phyloP scores from a whole-genome alignment of 2,113 vertebrate genomes.

The Speoplatyrhinus poulsoni region DNA sequence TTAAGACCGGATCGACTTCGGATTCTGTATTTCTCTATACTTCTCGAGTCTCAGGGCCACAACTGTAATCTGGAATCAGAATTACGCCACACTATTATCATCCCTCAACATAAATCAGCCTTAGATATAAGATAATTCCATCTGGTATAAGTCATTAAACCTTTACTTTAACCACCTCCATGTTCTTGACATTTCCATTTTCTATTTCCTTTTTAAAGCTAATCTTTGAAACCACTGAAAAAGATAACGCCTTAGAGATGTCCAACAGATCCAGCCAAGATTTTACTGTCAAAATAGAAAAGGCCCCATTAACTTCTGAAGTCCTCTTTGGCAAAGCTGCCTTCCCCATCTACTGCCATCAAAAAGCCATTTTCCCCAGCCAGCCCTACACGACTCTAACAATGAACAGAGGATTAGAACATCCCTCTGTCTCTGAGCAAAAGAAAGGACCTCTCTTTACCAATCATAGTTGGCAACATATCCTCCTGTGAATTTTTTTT shows the following conservation, averaged over 20 bases:
- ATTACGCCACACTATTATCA: slow-evolving; percentile 53
- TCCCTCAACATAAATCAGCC: slow-evolving; percentile 63
- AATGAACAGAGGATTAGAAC: slow-evolving; percentile 76
- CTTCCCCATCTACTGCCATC: slow-evolving; percentile 65
- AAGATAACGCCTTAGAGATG: slow-evolving; percentile 66
- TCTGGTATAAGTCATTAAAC: slow-evolving; percentile 68
- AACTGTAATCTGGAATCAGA: slow-evolving; percentile 47
- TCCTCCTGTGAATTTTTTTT: slow-evolving; percentile 65
- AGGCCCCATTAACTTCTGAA: slow-evolving; percentile 73
- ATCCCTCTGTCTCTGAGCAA: slow-evolving; percentile 63
- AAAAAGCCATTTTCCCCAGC: slow-evolving; percentile 74
- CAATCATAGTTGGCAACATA: slow-evolving; percentile 70
- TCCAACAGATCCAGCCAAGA: slow-evolving; percentile 62
- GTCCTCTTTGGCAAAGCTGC: slow-evolving; percentile 70
- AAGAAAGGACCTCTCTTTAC: slow-evolving; percentile 53
- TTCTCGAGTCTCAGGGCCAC: slow-evolving; percentile 34
- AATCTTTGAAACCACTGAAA: slow-evolving; percentile 71
- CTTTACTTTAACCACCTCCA: slow-evolving; percentile 65
- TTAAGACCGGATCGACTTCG: slow-evolving; percentile 39
- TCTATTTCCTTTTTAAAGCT: slow-evolving; percentile 62
- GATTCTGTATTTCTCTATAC: slow-evolving; percentile 43
- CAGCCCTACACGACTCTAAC: slow-evolving; percentile 70
- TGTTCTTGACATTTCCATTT: slow-evolving; percentile 68
- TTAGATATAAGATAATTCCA: slow-evolving; percentile 69
- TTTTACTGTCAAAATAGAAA: slow-evolving; percentile 73